phyloP scores from a whole-genome alignment of 2,888 invertebrate genomes.

The Catocala sponsa region DNA sequence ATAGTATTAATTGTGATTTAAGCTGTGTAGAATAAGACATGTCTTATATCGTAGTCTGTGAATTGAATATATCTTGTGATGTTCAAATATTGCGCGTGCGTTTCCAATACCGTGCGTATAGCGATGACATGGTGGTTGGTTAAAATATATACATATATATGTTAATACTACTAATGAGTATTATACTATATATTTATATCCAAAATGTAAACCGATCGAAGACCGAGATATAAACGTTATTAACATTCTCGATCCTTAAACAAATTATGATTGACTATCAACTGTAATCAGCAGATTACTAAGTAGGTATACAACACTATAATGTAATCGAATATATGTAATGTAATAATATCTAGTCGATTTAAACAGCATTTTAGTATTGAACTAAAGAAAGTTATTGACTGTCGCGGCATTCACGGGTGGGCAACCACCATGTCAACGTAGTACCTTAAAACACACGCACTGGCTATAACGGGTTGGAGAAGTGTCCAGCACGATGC shows the following conservation, averaged over 20 bases:
- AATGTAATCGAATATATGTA: no score
- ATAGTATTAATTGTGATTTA: conserved; percentile 11
- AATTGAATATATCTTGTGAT: conserved; percentile 4
- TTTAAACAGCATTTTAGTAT: no score
- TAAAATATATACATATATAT: conserved; percentile 29
- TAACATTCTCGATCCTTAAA: no score
- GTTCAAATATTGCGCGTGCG: conserved; percentile 50
- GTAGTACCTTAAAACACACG: conserved; percentile 82
- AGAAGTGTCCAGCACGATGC: conserved; percentile 95
- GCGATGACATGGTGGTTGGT: conserved; percentile 71
- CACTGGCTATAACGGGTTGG: conserved; percentile 92
- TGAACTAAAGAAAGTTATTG: no score
- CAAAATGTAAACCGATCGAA: no score
- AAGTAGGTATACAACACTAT: no score
- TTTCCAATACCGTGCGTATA: conserved; percentile 52
- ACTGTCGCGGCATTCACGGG: conserved; percentile 11
- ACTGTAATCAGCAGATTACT: no score
- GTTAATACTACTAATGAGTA: conserved; percentile 9
- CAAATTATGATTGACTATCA: no score
- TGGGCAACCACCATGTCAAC: conserved; percentile 77
- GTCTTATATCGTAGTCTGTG: conserved; percentile 9
- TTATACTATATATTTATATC: background rate
- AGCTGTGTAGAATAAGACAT: conserved; percentile 19
- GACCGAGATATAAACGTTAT: no score
- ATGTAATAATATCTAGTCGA: no score